Base-by-base conservation (phyloP, 1,140 invertebrate species). In the Drosophila trapezifrons region DNA sequence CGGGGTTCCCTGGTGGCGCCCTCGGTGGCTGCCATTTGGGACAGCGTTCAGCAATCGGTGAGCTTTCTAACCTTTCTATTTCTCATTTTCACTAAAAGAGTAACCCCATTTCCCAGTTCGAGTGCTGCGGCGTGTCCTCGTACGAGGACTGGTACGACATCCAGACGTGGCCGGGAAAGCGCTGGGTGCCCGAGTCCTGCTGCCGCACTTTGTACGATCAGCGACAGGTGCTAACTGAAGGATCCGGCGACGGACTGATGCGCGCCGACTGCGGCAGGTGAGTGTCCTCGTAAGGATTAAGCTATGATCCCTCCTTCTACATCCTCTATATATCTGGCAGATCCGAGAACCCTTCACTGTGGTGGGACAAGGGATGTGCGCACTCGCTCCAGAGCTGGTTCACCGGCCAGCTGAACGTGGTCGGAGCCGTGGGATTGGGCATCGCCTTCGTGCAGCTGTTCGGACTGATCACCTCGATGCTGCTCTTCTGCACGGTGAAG, bases 101-200 rank as follows among this genome's bases (percentile, higher is more conserved):
- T 27, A 12, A 9, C 22, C 58, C 25, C 32, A 38, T 35, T 3
- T 25, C 27, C 3, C 66, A 97, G 96, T 95, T 97, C 66, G 94
- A 95, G 55, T 98, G 97, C 82, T 98, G 97, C 91, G 97, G 97
- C n/a, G 96, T 98, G 0, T 93, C 95, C 43, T 95, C 95, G 32
- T 96, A 96, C 82, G 95, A 95, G 55, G 97, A 98, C 86, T 98
- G 97, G 97, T 97, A 95, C 91, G 93, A 95, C 76, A 95, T 96
- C n/a, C 93, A 94, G 27, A 95, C 96, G 0, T 97, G 96, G 96
- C 95, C 95, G 3, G 93, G 93, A 18, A 94, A 95, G 64, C 93
- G 95, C 58, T 94, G 94, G 77, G 96, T 97, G 1, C 97, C 97
- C 2, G 95, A 96, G 71, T 96, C 96, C 0, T 98, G 97, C 86